These are phyloP conservation scores for Meteorus sp. DNA, from an alignment of 1,140 invertebrate species.

Conservation along the genomic window DNA sequence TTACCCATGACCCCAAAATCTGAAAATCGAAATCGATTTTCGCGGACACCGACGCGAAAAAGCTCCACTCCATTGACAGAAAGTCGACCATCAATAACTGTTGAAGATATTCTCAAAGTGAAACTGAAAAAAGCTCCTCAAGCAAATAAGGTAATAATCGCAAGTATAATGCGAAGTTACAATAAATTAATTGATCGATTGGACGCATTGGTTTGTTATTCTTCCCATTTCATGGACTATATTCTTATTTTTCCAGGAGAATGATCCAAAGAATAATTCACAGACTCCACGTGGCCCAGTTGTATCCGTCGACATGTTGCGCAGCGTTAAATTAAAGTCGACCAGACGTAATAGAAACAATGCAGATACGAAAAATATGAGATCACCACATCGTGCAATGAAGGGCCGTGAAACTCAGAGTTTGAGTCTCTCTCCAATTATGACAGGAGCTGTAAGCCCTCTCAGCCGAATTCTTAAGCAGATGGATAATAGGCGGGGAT, in stretches of 20 bases:
- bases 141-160: slow-evolving; percentile 33
- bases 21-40: slow-evolving; percentile 20
- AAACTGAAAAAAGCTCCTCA: slow-evolving; percentile 46
- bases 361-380: slow-evolving; percentile 22
- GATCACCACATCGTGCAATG: slow-evolving; percentile 36
- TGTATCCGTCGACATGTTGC: slow-evolving; percentile 48
- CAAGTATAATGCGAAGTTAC: neutral
- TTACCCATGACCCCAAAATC: slow-evolving; percentile 18
- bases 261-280: slow-evolving; percentile 32
- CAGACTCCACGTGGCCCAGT: slow-evolving; percentile 33
- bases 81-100: slow-evolving; percentile 43
- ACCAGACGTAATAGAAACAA: slow-evolving; percentile 33
- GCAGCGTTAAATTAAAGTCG: slow-evolving; percentile 46
- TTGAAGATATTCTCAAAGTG: slow-evolving; percentile 49
- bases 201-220: neutral
- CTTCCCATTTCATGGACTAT: no score
- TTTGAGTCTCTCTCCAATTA: slow-evolving; percentile 39
- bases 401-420: slow-evolving; percentile 33
- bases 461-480: slow-evolving; percentile 35
- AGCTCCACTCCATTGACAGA: slow-evolving; percentile 31
- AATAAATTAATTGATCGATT: no score
- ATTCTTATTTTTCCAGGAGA: slow-evolving; percentile 33
- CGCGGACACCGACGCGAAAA: slow-evolving; percentile 30
- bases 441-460: slow-evolving; percentile 29
- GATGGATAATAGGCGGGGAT: slow-evolving; percentile 30